Base-by-base conservation (phyloP, 2,113 vertebrate species). In the Cyanoramphus novaezelandiae region DNA sequence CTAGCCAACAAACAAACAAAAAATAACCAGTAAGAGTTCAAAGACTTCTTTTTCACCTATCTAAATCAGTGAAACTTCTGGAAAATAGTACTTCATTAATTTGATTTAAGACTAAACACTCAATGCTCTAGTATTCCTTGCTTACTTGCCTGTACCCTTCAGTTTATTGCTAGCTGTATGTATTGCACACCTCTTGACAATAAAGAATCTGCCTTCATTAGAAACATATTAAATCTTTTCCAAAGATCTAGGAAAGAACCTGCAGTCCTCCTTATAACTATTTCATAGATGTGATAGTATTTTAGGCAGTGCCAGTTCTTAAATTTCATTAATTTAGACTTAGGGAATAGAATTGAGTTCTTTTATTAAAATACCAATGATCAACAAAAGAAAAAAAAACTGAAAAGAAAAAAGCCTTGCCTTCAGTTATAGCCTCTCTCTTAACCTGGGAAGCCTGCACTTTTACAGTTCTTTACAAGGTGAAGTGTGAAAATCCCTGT, bases 361-460 rank as follows among this genome's bases (percentile, higher is more conserved):
- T 83, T 71, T n/a, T 47, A 37, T 43, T 3, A 67, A 80, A 88
- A 86, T 52, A 33, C 39, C 20, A 31, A 7, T 63, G 35, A 64
- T 50, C 27, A 94, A 37, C 4, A 57, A 16, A 33, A 69, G 83
- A 50, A 53, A 21, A 57, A 64, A 25, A 18, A 1, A 10, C 2
- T 25, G 24, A 63, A 50, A 63, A 27, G 2, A 8, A 50, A 55
- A 60, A 87, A 44, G 0, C 0, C 21, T 59, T 37, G 2, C 9
- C 8, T 68, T 90, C 41, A 74, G 4, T 63, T 83, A 18, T 21
- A 71, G 33, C 20, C 53, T 91, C 74, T 60, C 41, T 93, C 80
- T 84, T 75, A 84, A 71, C 60, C 60, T 37, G 35, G 64, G 77
- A 91, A 86, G 29, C 83, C 87, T 91, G 72, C 60, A 92, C 8